phyloP scores from a whole-genome alignment of 2,888 invertebrate genomes.

The Toxonevra muliebris region DNA sequence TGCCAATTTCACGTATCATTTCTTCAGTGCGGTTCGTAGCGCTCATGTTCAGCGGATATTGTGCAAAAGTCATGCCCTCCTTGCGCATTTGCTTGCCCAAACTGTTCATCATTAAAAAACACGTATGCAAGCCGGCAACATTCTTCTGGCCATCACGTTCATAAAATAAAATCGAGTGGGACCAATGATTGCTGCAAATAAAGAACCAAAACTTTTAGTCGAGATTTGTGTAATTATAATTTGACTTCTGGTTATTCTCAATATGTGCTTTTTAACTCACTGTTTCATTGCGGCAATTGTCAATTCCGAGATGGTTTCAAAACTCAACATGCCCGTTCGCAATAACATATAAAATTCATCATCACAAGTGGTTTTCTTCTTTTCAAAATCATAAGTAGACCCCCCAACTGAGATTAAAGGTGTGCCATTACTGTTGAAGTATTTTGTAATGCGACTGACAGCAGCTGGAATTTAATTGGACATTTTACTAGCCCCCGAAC shows the following conservation, averaged over 20 bases:
- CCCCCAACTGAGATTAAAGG: conserved; percentile 85
- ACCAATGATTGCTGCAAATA: conserved; percentile 75
- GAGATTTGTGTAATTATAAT: background rate
- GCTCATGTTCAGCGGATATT: conserved; percentile 56
- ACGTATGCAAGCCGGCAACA: conserved; percentile 76
- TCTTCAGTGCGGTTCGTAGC: conserved; percentile 72
- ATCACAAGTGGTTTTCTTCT: conserved; percentile 73
- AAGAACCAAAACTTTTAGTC: conserved; percentile 1
- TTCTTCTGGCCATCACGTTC: conserved; percentile 76
- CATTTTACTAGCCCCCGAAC: background rate
- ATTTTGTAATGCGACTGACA: conserved; percentile 81
- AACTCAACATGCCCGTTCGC: conserved; percentile 77
- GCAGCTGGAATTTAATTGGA: conserved; percentile 69
- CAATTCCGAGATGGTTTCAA: conserved; percentile 76
- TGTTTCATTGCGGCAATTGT: conserved; percentile 75
- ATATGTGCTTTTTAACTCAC: conserved; percentile 66
- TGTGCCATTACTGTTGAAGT: conserved; percentile 75
- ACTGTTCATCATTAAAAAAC: conserved; percentile 79
- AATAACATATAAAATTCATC: conserved; percentile 84
- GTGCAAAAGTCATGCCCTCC: conserved; percentile 61
- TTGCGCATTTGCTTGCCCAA: conserved; percentile 71
- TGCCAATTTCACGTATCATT: conserved; percentile 73
- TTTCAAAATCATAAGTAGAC: conserved; percentile 80
- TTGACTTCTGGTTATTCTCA: background rate
- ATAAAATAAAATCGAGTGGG: conserved; percentile 77